Conservation (phyloP, 2,888 invertebrate species). For the Cheilosia scutellata region DNA sequence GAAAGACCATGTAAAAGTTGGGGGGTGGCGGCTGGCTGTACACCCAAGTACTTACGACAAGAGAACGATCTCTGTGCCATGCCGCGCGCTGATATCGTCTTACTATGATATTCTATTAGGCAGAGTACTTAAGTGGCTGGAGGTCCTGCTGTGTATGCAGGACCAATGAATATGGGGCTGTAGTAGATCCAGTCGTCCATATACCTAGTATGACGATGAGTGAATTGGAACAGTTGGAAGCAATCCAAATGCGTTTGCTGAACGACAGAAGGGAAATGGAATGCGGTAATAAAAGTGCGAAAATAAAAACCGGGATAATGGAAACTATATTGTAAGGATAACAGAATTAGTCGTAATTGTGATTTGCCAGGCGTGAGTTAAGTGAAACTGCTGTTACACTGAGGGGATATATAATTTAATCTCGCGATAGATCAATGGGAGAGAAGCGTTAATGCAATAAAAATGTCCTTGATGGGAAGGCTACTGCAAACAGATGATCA, state of each 20-base stretch:
- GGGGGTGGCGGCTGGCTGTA: slow-evolving; percentile 10
- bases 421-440: not conserved
- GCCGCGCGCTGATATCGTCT: slow-evolving; percentile 34
- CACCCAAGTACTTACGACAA: slow-evolving; percentile 21
- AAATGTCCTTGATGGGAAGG: too few relatives aligned
- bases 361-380: not conserved
- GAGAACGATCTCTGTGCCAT: slow-evolving; percentile 1
- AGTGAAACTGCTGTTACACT: slow-evolving; percentile 5
- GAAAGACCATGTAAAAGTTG: slow-evolving; percentile 63
- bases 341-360: slow-evolving; percentile 8
- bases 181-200: too few relatives aligned
- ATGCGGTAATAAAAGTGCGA: slow-evolving; percentile 59
- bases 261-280: slow-evolving; percentile 42
- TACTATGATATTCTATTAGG: slow-evolving; percentile 69
- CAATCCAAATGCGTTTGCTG: slow-evolving; percentile 57
- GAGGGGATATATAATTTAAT: not conserved
- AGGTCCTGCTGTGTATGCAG: slow-evolving; percentile 54
- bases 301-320: slow-evolving; percentile 61
- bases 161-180: slow-evolving; percentile 4
- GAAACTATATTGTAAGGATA: slow-evolving; percentile 48
- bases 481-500: too few relatives aligned
- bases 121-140: slow-evolving; percentile 63
- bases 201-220: slow-evolving; percentile 22
- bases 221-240: slow-evolving; percentile 32
- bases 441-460: not conserved